Conservation (phyloP, 2,797 vertebrate species). For the Myiotriccus ornatus region DNA sequence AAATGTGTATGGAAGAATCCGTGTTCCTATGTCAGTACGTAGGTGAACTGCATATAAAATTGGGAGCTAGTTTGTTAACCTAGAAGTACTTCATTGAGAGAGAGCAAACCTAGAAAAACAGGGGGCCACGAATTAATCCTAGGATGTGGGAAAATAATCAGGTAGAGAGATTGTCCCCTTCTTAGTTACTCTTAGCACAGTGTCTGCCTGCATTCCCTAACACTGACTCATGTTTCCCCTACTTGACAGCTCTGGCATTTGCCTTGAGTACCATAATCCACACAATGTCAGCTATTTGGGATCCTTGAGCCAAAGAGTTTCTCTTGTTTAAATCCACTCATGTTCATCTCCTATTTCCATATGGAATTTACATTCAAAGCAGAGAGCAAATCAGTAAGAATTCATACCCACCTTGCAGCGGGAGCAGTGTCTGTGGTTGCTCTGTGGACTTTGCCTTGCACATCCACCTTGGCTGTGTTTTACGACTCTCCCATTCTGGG, state of each 20-base stretch:
- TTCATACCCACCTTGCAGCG: fast-evolving
- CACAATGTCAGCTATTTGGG: neutral
- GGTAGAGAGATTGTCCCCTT: neutral
- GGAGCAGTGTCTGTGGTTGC: neutral
- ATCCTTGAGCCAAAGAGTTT: neutral
- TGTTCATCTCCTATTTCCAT: neutral
- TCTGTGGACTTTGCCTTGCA: neutral
- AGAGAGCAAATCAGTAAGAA: neutral
- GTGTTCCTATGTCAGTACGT: fast-evolving
- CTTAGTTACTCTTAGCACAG: neutral
- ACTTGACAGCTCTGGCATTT: neutral
- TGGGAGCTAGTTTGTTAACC: neutral
- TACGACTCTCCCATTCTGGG: neutral
- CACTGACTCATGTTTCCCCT: neutral
- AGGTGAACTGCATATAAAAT: neutral
- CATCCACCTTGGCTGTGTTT: neutral
- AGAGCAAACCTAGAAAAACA: neutral
- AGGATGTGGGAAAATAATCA: neutral
- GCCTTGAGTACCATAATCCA: neutral
- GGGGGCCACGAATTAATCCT: neutral
- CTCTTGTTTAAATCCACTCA: neutral
- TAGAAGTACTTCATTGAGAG: neutral
- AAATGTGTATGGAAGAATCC: neutral
- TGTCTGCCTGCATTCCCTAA: neutral
- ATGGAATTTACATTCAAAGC: neutral